These are phyloP conservation scores for Brenthis hecate DNA, from an alignment of 2,888 invertebrate genomes.

Conservation along the genomic window DNA sequence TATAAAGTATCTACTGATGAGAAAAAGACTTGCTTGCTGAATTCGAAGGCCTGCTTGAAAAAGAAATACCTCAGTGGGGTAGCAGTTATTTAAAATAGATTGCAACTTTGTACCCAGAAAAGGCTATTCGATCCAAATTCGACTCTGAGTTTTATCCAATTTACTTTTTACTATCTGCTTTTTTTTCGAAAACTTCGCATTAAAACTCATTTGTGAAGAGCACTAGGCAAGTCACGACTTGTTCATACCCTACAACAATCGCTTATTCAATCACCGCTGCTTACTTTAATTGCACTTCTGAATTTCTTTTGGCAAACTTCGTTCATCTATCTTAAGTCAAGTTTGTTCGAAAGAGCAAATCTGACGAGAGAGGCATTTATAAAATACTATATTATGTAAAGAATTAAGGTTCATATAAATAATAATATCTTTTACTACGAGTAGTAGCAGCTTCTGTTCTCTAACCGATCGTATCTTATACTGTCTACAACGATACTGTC, in stretches of 20 bases:
- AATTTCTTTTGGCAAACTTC: conserved; percentile 17
- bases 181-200: conserved; percentile 5
- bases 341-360: conserved; percentile 1
- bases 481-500: too few species aligned
- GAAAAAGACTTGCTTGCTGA: too few species aligned
- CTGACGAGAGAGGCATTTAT: not conserved
- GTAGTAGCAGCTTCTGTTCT: too few species aligned
- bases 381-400: too few species aligned
- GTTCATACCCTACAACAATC: conserved; percentile 11
- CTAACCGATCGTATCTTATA: too few species aligned
- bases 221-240: conserved; percentile 14
- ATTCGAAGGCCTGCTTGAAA: too few species aligned
- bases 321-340: conserved; percentile 3
- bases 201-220: conserved; percentile 7
- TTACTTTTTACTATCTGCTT: not conserved
- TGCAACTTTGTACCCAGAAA: not conserved
- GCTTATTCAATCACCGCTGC: conserved; percentile 18
- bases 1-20: too few species aligned
- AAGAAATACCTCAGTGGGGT: too few species aligned
- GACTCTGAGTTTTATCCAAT: not conserved
- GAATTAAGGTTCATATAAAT: too few species aligned
- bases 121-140: not conserved
- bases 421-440: too few species aligned
- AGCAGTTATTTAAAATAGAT: too few species aligned
- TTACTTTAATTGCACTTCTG: conserved; percentile 15